Percentiles rank a stretch among this genome's conserved stretches.
phyloP scores from a whole-genome alignment of 2,113 vertebrate species.

The Apaloderma vittatum region DNA sequence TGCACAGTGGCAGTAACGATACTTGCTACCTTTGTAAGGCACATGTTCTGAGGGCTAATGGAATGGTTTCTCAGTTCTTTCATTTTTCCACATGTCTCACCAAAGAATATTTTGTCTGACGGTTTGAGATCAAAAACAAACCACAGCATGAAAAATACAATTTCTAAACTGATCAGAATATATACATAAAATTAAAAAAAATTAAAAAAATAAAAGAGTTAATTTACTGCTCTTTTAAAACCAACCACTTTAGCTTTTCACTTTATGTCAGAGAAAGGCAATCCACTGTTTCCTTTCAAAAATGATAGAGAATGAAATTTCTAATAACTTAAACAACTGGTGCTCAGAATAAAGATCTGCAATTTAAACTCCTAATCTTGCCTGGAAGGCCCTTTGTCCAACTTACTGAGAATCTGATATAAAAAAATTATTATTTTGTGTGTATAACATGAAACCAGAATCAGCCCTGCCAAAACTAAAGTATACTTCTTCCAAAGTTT shows the following conservation, averaged over 20 bases:
- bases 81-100: neutral
- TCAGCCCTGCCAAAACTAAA: neutral
- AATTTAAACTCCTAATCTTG: neutral
- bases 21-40: neutral
- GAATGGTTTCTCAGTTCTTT: neutral
- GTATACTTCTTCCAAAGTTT: neutral
- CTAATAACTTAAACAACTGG: neutral
- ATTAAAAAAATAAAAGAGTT: no score
- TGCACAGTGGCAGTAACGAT: rapidly evolving
- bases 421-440: neutral
- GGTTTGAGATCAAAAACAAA: neutral
- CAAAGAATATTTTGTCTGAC: neutral
- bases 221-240: neutral
- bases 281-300: neutral
- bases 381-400: neutral
- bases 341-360: neutral
- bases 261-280: neutral
- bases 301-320: neutral
- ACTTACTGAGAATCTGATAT: neutral
- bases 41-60: neutral
- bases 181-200: neutral
- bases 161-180: neutral
- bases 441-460: neutral
- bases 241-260: neutral
- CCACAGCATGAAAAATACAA: neutral